Percentiles rank a stretch among this genome's conserved stretches.
Evolutionary conservation across 2,113 vertebrate species (phyloP).

Genomic region (Podocnemis expansa): DNA sequence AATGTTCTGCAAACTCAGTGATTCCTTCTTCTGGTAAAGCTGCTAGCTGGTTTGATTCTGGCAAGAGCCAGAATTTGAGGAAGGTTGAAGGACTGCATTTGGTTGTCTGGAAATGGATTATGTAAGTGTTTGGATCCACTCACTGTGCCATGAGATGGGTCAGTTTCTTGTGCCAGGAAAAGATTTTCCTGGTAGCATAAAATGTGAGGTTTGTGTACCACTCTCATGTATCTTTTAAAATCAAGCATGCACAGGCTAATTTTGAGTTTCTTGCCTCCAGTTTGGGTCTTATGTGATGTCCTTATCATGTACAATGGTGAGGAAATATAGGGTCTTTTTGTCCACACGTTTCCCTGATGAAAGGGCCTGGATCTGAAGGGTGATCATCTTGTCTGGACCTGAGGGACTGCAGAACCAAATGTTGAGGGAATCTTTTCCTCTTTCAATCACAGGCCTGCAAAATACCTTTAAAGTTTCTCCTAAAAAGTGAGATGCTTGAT

Average conservation of each 20-base stretch:
- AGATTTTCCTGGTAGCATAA: neutral
- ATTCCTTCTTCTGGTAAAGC: neutral
- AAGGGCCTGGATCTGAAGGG: neutral
- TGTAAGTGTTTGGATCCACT: neutral
- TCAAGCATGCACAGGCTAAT: neutral
- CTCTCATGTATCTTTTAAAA: neutral
- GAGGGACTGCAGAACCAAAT: too few species aligned
- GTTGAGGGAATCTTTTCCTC: too few species aligned
- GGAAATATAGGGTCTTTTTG: neutral
- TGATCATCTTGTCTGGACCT: neutral
- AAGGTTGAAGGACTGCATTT: neutral
- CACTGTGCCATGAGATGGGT: neutral
- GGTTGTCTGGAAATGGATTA: neutral
- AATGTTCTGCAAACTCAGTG: neutral
- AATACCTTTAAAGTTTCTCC: too few species aligned
- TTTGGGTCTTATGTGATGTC: neutral
- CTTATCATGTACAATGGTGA: neutral
- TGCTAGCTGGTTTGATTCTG: neutral
- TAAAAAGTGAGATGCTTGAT: too few species aligned
- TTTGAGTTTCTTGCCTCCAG: neutral
- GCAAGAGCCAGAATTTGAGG: neutral
- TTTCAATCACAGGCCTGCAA: too few species aligned
- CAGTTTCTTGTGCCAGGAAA: neutral
- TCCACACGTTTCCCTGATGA: neutral
- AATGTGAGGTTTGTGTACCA: neutral